These are phyloP conservation scores for Ornithoptera priamus DNA, from an alignment of 2,888 invertebrate genomes.

Conservation along the genomic window DNA sequence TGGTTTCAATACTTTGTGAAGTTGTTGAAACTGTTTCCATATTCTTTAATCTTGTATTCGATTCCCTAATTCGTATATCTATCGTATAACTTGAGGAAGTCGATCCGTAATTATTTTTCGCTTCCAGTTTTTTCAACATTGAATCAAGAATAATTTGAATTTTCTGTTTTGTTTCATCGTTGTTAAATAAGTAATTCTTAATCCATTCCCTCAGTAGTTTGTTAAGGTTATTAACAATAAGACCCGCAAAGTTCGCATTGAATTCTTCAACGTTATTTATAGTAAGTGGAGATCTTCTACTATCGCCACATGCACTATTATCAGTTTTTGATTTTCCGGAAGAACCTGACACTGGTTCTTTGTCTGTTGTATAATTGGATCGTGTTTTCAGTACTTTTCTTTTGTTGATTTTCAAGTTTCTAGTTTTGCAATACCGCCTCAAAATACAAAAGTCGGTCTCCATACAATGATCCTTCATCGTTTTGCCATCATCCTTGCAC, in stretches of 20 bases:
- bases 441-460: constrained; percentile 65
- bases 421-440: constrained; percentile 52
- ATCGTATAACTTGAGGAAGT: constrained; percentile 55
- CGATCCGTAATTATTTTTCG: constrained; percentile 36
- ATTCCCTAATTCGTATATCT: constrained; percentile 45
- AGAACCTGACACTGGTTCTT: constrained; percentile 46
- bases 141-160: constrained; percentile 53
- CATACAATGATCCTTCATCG: constrained; percentile 61
- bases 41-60: constrained; percentile 39
- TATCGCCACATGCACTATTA: constrained; percentile 55
- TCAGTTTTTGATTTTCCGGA: constrained; percentile 46
- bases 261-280: constrained; percentile 32
- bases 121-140: constrained; percentile 47
- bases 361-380: constrained; percentile 47
- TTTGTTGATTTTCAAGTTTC: constrained; percentile 43
- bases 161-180: constrained; percentile 49
- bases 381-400: constrained; percentile 41
- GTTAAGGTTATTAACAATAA: constrained; percentile 60
- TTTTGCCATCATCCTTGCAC: constrained; percentile 43
- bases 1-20: constrained; percentile 8
- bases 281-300: constrained; percentile 35
- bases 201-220: constrained; percentile 56
- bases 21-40: constrained; percentile 35
- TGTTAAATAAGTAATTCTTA: constrained; percentile 49
- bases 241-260: constrained; percentile 47